Percentiles rank a stretch among this genome's conserved stretches.
These are phyloP conservation scores for Hybos culiciformis DNA, from an alignment of 2,888 invertebrate genomes.

Conservation along the genomic window DNA sequence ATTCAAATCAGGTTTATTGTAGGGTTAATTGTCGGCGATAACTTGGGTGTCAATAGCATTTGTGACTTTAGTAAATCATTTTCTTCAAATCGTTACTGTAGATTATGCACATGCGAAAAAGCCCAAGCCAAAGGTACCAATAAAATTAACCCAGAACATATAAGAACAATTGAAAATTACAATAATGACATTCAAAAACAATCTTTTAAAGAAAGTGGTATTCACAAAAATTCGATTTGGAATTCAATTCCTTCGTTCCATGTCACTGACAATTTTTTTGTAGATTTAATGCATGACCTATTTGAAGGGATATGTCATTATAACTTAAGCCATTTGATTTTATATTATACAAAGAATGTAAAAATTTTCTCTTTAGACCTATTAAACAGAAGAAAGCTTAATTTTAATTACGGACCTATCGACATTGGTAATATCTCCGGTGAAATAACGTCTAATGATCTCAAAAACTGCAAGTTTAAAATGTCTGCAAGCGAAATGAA, in stretches of 20 bases:
- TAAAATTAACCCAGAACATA: constrained; percentile 8
- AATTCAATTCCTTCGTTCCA: constrained; percentile 13
- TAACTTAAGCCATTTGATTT: constrained; percentile 15
- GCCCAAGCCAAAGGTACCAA: constrained; percentile 10
- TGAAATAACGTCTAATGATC: constrained; percentile 6
- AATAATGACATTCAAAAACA: constrained; percentile 8
- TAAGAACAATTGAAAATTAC: constrained; percentile 13
- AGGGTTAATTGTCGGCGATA: constrained; percentile 14
- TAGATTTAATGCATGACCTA: constrained; percentile 19
- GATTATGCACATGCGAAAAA: constrained; percentile 12
- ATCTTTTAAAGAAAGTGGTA: constrained; percentile 13
- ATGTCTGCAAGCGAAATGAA: constrained; percentile 15
- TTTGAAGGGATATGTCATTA: constrained; percentile 17
- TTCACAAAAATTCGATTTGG: constrained; percentile 12
- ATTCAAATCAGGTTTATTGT: constrained; percentile 11
- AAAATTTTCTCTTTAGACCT: constrained; percentile 12
- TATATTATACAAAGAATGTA: constrained; percentile 11
- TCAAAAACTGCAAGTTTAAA: constrained; percentile 12
- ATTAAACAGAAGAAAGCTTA: constrained; percentile 14
- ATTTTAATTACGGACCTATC: constrained; percentile 14
- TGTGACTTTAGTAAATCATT: constrained; percentile 15
- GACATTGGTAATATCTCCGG: constrained; percentile 13
- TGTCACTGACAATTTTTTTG: constrained; percentile 14
- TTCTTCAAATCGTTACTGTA: constrained; percentile 15
- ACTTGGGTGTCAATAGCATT: constrained; percentile 15